phyloP scores from a whole-genome alignment of 2,797 vertebrate species.

The Prionace glauca region DNA sequence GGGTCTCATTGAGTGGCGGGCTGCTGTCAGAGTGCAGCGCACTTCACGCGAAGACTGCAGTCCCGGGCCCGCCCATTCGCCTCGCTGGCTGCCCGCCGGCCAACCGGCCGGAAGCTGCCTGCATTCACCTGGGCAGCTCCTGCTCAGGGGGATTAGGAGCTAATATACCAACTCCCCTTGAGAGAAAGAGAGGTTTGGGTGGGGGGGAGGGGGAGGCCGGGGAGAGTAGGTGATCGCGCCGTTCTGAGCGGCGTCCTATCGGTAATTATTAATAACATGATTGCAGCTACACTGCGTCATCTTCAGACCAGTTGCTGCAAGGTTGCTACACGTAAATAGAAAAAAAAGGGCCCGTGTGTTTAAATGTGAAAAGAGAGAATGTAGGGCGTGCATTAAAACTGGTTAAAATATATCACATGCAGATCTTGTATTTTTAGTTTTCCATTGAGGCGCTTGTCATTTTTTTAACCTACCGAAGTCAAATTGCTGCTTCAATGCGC shows the following conservation, averaged over 20 bases:
- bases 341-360: background rate
- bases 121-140: constrained; percentile 10
- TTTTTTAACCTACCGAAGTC: background rate
- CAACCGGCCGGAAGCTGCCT: background rate
- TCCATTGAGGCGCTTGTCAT: background rate
- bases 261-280: constrained; percentile 11
- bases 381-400: background rate
- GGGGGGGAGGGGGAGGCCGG: background rate
- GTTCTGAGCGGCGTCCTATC: background rate
- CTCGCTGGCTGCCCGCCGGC: background rate
- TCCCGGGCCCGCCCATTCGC: constrained; percentile 37
- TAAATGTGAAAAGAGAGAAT: background rate
- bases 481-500: background rate
- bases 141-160: background rate
- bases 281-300: constrained; percentile 30
- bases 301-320: constrained; percentile 7
- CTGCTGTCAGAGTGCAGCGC: constrained; percentile 41
- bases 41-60: constrained; percentile 51
- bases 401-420: background rate
- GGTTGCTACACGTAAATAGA: background rate
- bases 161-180: no score
- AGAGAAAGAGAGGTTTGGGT: no score
- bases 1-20: constrained; percentile 44
- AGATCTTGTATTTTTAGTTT: background rate
- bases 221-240: background rate